These are phyloP conservation scores for Dinomys branickii DNA, from an alignment of 2,113 vertebrate genomes.

Conservation along the genomic window DNA sequence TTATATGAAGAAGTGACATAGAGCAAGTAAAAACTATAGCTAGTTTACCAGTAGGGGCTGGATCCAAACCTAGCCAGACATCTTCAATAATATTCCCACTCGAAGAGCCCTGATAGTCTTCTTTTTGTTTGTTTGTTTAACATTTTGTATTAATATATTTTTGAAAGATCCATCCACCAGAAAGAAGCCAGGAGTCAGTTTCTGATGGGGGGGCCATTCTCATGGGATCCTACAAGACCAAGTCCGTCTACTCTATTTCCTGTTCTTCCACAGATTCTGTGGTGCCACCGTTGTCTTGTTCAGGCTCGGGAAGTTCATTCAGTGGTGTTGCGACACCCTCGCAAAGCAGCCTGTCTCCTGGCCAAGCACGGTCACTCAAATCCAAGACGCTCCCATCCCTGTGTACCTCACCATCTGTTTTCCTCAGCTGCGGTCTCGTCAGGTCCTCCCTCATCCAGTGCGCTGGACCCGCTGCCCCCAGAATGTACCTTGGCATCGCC, in stretches of 20 bases:
- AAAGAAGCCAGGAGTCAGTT: constrained; percentile 80
- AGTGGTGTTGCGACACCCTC: constrained; percentile 98
- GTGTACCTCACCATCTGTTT: constrained; percentile 97
- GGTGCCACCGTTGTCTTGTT: constrained; percentile 97
- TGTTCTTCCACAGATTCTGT: constrained; percentile 98
- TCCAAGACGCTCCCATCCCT: constrained; percentile 97
- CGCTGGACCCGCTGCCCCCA: no score
- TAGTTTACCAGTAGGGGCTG: neutral
- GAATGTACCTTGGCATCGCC: no score
- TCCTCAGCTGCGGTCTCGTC: neutral
- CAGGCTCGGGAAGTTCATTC: constrained; percentile 97
- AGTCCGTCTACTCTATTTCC: constrained; percentile 99
- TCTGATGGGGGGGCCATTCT: constrained; percentile 90
- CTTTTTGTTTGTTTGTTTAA: neutral
- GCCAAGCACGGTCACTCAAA: constrained; percentile 97
- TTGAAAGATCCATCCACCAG: neutral
- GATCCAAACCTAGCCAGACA: neutral
- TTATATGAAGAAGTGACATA: neutral
- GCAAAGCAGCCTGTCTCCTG: constrained; percentile 95
- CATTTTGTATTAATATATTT: neutral
- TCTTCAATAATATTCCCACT: neutral
- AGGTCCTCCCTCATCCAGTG: constrained; percentile 1
- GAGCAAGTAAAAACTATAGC: neutral
- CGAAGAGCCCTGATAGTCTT: neutral
- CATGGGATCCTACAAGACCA: constrained; percentile 96